A percentile compares a stretch with the other conserved stretches of the same genome.
Conservation (phyloP, 2,113 vertebrate species). For the Vidua macroura region DNA sequence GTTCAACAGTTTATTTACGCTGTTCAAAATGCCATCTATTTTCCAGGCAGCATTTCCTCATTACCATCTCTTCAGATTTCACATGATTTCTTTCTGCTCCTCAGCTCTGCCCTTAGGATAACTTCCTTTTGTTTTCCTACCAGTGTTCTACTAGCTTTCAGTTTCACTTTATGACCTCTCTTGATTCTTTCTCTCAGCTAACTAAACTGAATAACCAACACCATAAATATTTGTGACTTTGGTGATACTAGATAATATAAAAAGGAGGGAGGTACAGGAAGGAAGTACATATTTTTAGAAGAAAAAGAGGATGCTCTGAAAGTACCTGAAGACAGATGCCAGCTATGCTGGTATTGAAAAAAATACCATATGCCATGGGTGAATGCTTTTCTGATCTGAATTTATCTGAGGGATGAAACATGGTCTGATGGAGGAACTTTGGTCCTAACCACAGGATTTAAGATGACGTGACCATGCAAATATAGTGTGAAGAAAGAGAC, state of each 20-base stretch:
- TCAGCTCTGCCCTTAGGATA: not conserved
- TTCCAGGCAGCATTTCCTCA: not conserved
- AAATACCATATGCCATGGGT: not conserved
- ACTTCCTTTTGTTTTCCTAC: not conserved
- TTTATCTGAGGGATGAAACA: not conserved
- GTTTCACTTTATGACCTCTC: not conserved
- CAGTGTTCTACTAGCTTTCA: not conserved
- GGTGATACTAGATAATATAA: not conserved
- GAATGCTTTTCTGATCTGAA: not conserved
- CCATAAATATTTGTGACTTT: not conserved
- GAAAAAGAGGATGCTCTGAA: slow-evolving; percentile 12
- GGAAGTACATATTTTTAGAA: slow-evolving; percentile 28
- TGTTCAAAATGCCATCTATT: not conserved
- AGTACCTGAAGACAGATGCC: not conserved
- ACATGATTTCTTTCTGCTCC: not conserved
- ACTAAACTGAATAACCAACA: not conserved
- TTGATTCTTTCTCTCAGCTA: not conserved
- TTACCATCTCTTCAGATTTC: not conserved
- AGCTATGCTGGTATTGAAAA: not conserved
- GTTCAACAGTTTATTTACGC: not conserved
- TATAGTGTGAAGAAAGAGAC: not conserved
- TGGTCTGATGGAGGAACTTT: not conserved
- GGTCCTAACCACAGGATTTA: not conserved
- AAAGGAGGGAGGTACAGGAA: slow-evolving; percentile 2
- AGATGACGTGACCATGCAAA: not conserved